These are phyloP conservation scores for Drosophila demipolita DNA, from an alignment of 2,888 invertebrate species.

Conservation along the genomic window DNA sequence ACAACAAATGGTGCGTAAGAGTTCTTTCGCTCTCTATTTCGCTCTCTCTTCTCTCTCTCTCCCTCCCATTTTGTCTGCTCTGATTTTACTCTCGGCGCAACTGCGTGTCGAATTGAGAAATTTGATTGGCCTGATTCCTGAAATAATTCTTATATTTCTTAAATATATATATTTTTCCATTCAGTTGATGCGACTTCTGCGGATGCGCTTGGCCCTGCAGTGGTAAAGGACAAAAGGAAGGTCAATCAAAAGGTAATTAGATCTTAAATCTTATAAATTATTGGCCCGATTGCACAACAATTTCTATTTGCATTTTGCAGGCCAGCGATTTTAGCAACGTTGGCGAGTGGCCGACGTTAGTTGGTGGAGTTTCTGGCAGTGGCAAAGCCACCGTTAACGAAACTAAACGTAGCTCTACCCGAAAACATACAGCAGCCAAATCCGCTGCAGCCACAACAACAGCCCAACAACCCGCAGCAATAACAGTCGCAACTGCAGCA, in stretches of 20 bases:
- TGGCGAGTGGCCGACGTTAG: constrained; percentile 95
- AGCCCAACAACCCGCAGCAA: constrained; percentile 26
- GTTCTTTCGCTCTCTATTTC: not conserved
- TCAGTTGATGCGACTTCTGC: constrained; percentile 73
- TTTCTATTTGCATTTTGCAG: constrained; percentile 84
- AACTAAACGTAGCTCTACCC: constrained; percentile 81
- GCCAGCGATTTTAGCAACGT: constrained; percentile 95
- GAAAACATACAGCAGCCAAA: constrained; percentile 71
- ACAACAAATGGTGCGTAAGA: constrained; percentile 76
- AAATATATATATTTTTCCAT: constrained; percentile 24
- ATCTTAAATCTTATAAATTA: not conserved
- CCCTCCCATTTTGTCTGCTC: not conserved
- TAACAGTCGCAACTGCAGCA: constrained; percentile 10
- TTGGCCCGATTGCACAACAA: not conserved
- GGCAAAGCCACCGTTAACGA: constrained; percentile 86
- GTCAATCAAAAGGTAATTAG: constrained; percentile 87
- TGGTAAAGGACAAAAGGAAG: constrained; percentile 86
- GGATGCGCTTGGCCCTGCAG: constrained; percentile 79
- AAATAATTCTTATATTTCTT: constrained; percentile 34
- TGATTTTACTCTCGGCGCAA: constrained; percentile 47
- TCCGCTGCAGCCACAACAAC: constrained; percentile 24
- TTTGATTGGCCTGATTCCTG: constrained; percentile 62
- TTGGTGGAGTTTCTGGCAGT: constrained; percentile 86
- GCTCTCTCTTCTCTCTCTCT: constrained; percentile 5
- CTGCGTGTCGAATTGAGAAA: constrained; percentile 45